phyloP scores from a whole-genome alignment of 2,797 vertebrate genomes.

The Synanceia verrucosa region DNA sequence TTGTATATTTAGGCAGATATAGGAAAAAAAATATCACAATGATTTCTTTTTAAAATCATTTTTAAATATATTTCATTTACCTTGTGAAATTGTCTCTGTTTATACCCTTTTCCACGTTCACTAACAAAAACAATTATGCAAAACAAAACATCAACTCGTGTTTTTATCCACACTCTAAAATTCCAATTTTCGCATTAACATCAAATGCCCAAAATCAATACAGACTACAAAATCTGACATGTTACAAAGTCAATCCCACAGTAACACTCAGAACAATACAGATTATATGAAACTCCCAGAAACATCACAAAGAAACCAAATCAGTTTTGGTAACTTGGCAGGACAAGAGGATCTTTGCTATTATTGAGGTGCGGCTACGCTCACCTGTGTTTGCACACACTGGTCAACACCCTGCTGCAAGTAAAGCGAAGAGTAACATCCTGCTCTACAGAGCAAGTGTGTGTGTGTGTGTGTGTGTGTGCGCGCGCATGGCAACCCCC shows the following conservation, averaged over 20 bases:
- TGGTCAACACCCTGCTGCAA: conserved; percentile 56
- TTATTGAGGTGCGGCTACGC: conserved; percentile 35
- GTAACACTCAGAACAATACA: not conserved
- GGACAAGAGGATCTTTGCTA: conserved; percentile 5
- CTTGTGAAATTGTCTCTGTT: too few species aligned
- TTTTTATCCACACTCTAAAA: not conserved
- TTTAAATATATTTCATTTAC: too few species aligned
- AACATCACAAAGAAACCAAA: not conserved
- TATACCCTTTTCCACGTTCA: too few species aligned
- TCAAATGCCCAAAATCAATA: not conserved
- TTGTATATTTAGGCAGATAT: not conserved
- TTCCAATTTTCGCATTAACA: not conserved
- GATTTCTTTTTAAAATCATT: too few species aligned
- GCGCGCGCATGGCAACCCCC: not conserved
- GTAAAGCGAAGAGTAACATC: conserved; percentile 59
- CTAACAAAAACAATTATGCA: not conserved
- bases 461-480: not conserved
- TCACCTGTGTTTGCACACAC: conserved; percentile 67
- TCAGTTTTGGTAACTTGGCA: not conserved
- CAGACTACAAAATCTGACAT: not conserved
- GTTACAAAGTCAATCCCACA: not conserved
- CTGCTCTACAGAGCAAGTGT: conserved; percentile 33
- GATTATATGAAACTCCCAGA: not conserved
- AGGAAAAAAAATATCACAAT: too few species aligned
- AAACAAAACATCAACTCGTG: not conserved